phyloP scores from a whole-genome alignment of 2,797 vertebrate species.

The Antennarius maculatus region DNA sequence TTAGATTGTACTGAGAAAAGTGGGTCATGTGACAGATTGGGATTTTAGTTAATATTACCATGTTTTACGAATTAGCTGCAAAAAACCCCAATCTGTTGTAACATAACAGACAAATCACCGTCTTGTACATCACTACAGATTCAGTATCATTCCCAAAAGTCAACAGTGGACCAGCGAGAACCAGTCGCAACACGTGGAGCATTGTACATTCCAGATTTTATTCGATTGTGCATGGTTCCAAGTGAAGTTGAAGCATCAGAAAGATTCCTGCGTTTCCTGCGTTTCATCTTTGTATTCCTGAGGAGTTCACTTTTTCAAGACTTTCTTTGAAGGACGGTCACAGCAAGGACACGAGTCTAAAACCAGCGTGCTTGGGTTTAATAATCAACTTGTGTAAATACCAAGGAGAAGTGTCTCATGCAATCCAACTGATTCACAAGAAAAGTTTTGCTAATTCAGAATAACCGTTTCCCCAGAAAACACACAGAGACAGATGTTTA shows the following conservation, averaged over 20 bases:
- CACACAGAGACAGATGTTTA: not conserved
- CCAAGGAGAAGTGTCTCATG: not conserved
- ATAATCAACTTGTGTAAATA: slow-evolving; percentile 38
- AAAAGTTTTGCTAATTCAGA: not conserved
- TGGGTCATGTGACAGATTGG: slow-evolving; percentile 2
- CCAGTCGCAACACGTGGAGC: slow-evolving; percentile 23
- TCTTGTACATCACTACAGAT: not conserved
- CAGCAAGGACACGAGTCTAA: slow-evolving; percentile 31
- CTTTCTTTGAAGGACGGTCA: slow-evolving; percentile 16
- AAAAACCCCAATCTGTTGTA: not conserved
- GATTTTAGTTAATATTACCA: slow-evolving; percentile 3
- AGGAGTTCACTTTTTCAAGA: slow-evolving; percentile 24
- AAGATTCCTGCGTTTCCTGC: no score
- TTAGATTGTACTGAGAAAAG: slow-evolving; percentile 17
- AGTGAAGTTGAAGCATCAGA: no score
- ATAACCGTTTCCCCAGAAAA: not conserved
- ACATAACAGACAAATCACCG: not conserved
- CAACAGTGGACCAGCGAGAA: not conserved
- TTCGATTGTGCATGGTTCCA: slow-evolving; percentile 3
- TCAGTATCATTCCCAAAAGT: not conserved
- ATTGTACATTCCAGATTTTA: slow-evolving; percentile 11
- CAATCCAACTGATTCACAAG: not conserved
- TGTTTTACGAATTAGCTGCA: not conserved
- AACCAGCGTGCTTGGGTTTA: slow-evolving; percentile 41
- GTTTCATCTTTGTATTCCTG: slow-evolving; percentile 32